Conservation (phyloP, 2,797 vertebrate species). For the Melanotaenia pygmaea region DNA sequence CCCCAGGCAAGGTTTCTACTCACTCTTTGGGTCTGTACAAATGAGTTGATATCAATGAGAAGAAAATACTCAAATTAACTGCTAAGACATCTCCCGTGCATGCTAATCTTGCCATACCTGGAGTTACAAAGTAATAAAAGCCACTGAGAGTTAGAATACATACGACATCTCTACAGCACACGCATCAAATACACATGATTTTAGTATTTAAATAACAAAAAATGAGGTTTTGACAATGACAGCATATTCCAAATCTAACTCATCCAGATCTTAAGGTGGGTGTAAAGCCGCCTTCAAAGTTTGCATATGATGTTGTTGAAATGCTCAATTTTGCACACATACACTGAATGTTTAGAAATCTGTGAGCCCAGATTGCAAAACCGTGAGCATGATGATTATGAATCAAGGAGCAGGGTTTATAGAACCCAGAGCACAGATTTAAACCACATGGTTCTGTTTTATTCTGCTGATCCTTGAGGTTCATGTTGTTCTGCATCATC, state of each 20-base stretch:
- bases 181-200: not conserved
- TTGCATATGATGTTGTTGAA: not conserved
- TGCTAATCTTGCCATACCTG: slow-evolving; percentile 10
- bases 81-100: slow-evolving; percentile 5
- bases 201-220: not conserved
- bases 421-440: not conserved
- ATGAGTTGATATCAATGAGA: slow-evolving; percentile 11
- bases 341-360: not conserved
- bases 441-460: not conserved
- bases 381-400: not conserved
- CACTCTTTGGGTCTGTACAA: not conserved
- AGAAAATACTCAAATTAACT: slow-evolving; percentile 13
- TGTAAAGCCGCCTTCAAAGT: not conserved
- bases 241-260: not conserved
- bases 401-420: not conserved
- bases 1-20: slow-evolving; percentile 10
- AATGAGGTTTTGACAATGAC: not conserved
- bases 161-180: not conserved
- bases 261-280: not conserved
- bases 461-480: not conserved
- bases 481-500: not conserved
- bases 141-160: not conserved
- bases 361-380: not conserved
- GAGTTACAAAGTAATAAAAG: slow-evolving; percentile 12
- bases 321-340: not conserved